phyloP scores from a whole-genome alignment of 2,113 vertebrate species.

The Benitochromis conjunctus region DNA sequence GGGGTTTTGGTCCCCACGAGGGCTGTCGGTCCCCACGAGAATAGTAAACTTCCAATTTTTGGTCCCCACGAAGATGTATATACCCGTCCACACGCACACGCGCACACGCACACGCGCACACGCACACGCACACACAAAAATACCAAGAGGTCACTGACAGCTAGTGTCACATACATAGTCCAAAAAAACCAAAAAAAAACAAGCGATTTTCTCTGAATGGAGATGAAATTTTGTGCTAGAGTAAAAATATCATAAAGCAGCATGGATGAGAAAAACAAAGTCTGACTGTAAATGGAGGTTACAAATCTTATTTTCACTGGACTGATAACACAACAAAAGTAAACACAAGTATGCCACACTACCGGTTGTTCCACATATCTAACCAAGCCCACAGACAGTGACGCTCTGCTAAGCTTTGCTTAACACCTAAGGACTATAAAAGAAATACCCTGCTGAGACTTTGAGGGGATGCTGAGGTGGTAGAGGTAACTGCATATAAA shows the following conservation, averaged over 20 bases:
- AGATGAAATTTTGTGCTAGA: not conserved
- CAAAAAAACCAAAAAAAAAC: not conserved
- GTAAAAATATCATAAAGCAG: not conserved
- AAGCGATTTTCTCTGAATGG: not conserved
- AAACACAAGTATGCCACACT: not conserved
- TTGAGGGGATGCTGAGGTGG: not conserved
- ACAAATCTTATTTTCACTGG: no score
- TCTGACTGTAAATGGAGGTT: not conserved
- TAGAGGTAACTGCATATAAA: not conserved
- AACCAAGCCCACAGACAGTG: not conserved
- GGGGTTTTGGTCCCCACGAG: no score
- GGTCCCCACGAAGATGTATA: no score
- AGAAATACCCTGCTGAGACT: not conserved
- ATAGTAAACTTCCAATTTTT: no score
- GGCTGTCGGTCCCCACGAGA: no score
- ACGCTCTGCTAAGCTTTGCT: not conserved
- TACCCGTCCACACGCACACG: no score
- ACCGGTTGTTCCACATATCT: not conserved
- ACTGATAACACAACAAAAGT: not conserved
- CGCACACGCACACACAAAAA: not conserved
- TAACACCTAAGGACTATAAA: not conserved
- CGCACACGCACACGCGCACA: no score
- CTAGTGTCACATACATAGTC: not conserved
- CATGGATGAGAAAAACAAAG: not conserved
- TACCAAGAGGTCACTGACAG: not conserved